These are phyloP conservation scores for Cephus rjabovi DNA, from an alignment of 2,888 invertebrate species.

Conservation along the genomic window DNA sequence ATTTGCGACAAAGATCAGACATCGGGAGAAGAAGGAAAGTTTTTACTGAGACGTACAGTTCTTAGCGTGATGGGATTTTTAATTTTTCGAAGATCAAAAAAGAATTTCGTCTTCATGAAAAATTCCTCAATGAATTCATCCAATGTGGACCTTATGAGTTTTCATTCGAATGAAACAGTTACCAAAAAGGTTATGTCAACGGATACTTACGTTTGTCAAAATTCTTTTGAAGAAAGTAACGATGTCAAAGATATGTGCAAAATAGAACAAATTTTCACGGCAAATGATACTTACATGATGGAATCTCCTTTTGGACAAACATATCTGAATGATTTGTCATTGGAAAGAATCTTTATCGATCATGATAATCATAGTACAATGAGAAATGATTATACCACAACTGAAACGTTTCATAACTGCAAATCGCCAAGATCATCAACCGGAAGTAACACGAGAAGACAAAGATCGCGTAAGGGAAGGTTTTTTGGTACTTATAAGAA, in stretches of 20 bases:
- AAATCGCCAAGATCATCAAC: not conserved
- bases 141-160: not conserved
- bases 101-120: not conserved
- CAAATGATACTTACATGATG: not conserved
- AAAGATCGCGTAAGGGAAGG: not conserved
- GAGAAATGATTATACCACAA: not conserved
- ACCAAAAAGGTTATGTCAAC: not conserved
- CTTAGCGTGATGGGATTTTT: constrained; percentile 14
- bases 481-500: not conserved
- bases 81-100: constrained; percentile 18
- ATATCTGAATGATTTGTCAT: not conserved
- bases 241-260: not conserved
- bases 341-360: not conserved
- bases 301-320: not conserved
- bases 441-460: not conserved
- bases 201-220: not conserved
- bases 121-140: not conserved
- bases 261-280: not conserved
- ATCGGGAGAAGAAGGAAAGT: not conserved
- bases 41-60: not conserved
- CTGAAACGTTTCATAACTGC: not conserved
- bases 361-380: not conserved
- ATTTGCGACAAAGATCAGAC: not conserved
- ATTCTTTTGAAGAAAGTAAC: not conserved
- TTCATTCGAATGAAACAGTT: not conserved